Conservation (phyloP, 1,140 invertebrate genomes). For the Neomicropteryx cornuta region DNA sequence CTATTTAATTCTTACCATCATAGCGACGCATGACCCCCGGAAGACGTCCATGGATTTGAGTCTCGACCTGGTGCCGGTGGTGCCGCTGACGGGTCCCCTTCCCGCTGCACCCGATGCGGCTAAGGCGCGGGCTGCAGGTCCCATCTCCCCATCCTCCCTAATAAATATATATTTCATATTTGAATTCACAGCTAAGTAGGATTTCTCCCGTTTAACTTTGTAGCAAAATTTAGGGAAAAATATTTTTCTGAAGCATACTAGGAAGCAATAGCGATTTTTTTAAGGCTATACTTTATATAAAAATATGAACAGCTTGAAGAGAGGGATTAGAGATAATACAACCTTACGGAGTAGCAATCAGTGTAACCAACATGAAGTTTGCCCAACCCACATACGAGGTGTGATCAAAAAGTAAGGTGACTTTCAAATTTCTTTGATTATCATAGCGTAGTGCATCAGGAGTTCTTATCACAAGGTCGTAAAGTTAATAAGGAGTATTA, state of each 20-base stretch:
- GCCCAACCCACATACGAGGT: no score
- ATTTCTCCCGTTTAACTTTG: not conserved
- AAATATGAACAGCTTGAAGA: no score
- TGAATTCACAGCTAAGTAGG: not conserved
- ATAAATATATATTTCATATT: not conserved
- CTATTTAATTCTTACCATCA: slow-evolving; percentile 52
- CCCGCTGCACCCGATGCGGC: slow-evolving; percentile 24
- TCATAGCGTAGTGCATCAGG: no score
- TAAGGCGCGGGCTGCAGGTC: slow-evolving; percentile 26
- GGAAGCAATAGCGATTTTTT: no score
- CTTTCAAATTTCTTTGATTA: no score
- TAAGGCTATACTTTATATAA: no score
- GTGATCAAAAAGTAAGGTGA: no score
- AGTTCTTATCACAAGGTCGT: no score
- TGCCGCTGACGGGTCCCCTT: slow-evolving; percentile 22
- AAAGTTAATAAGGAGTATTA: no score
- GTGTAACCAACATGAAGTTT: no score
- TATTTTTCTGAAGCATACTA: not conserved
- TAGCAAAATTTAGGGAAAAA: not conserved
- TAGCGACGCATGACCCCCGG: slow-evolving; percentile 51
- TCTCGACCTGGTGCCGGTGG: slow-evolving; percentile 27
- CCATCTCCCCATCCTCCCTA: slow-evolving; percentile 32
- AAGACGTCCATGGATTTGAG: slow-evolving; percentile 36
- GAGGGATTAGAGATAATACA: no score
- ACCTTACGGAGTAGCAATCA: no score